Evolutionary conservation across 2,888 invertebrate species (phyloP), one percentile per base, ranked within the genome.

Genomic region (Halictus ligatus): DNA sequence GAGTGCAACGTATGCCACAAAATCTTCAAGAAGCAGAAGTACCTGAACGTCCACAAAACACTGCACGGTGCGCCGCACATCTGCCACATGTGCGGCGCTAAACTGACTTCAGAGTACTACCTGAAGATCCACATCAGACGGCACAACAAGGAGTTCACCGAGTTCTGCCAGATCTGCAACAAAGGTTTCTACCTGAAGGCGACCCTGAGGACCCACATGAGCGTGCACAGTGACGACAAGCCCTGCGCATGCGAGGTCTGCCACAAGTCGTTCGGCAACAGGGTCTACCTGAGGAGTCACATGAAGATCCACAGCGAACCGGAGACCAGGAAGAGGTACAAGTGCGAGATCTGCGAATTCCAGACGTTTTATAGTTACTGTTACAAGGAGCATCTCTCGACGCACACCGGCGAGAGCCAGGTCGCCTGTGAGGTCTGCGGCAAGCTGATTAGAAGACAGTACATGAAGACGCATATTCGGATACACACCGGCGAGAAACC

Each of bases 91-190:
- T 97, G 97, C 88, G 96, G 96, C 0, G 96, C 96, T 90, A 96
- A 96, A 89, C 96, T 97, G 89, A 95, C 96, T 0, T 96, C 96
- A 71, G 96, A 96, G 87, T 96, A 96, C 84, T 96, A 97, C 87
- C 92, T 97, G 84, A 96, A 96, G 71, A 95, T 96, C 0, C 97
- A 97, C 90, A 94, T 95, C 0, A 95, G 96, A 2, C 95, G 96
- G n/a, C 97, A 97, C 91, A 95, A 96, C 0, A 96, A 96, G 13
- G 96, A 96, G 29, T 96, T 96, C 87, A 93, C 93, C n/a, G 92
- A 93, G 50, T 92, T 92, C 54, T 95, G 95, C 82, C 67, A 92
- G 13, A 87, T 94, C 35, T 95, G 95, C 80, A 92, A 93, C 13
- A 95, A 95, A 73, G 95, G 95, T 0, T 95, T 95, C 80, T 94